Conservation (phyloP, 37 sponge, comb jelly and placozoan genomes). For the Bolinopsis microptera region DNA sequence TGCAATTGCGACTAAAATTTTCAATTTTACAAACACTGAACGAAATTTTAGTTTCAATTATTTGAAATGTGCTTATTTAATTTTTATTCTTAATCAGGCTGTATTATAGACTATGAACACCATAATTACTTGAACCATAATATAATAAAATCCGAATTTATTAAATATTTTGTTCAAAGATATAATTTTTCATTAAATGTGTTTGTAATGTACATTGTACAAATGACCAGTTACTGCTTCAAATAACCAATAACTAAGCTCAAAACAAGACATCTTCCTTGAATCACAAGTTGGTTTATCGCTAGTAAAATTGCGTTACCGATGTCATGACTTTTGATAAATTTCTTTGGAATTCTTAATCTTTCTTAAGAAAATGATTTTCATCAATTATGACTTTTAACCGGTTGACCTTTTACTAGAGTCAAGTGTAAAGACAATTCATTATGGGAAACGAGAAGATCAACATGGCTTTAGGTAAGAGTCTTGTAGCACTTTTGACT, state of each 20-base stretch:
- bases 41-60: neutral
- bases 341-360: too few species aligned
- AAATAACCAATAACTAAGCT: neutral
- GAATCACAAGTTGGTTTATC: too few species aligned
- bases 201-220: neutral
- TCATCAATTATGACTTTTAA: too few species aligned
- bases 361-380: too few species aligned
- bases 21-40: neutral
- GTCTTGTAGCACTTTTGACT: too few species aligned
- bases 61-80: neutral
- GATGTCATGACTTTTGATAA: too few species aligned
- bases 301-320: too few species aligned
- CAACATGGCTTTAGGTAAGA: constrained; percentile 56
- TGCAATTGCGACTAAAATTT: neutral
- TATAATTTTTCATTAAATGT: neutral
- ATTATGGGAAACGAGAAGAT: constrained; percentile 39
- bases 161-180: neutral
- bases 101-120: neutral
- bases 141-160: neutral
- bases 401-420: too few species aligned
- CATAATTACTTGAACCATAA: neutral
- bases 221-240: neutral
- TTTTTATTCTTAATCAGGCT: neutral
- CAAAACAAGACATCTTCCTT: too few species aligned
- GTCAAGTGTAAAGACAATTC: neutral